Evolutionary conservation across 2,113 vertebrate species (phyloP).

Genomic region (Rallus limicola): DNA sequence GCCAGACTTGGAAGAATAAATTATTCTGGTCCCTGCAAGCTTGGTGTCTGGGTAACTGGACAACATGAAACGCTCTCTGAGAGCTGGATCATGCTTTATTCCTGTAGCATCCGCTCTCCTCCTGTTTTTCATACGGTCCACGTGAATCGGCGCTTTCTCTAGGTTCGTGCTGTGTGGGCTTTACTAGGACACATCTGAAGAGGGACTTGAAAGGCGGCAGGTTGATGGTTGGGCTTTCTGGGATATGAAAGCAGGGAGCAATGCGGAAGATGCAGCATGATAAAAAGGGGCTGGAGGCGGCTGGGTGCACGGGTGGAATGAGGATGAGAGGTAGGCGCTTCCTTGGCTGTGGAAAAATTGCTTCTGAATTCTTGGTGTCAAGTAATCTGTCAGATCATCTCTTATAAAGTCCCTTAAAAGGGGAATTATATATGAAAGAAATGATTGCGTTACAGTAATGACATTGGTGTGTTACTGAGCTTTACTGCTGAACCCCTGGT

Average conservation of each 20-base stretch:
- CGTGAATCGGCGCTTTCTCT: neutral
- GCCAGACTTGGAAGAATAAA: neutral
- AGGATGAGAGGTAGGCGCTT: neutral
- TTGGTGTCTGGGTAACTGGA: neutral
- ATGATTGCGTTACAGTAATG: too few species aligned
- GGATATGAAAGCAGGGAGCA: neutral
- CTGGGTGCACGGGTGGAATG: neutral
- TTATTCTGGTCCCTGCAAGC: neutral
- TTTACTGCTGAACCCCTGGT: neutral
- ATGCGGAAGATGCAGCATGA: neutral
- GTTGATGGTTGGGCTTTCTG: neutral
- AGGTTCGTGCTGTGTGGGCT: neutral
- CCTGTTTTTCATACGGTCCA: neutral
- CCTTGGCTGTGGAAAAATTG: neutral
- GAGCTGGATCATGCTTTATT: neutral
- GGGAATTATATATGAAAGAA: neutral
- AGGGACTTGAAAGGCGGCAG: neutral
- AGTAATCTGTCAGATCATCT: neutral
- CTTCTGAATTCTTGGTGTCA: neutral
- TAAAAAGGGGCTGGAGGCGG: neutral
- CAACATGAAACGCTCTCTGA: neutral
- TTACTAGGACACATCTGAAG: neutral
- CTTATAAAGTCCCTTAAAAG: neutral
- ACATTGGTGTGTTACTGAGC: neutral
- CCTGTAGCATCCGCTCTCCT: neutral